Evolutionary conservation across 2,888 invertebrate genomes (phyloP).

Genomic region (Caenorhabditis macrosperma): DNA sequence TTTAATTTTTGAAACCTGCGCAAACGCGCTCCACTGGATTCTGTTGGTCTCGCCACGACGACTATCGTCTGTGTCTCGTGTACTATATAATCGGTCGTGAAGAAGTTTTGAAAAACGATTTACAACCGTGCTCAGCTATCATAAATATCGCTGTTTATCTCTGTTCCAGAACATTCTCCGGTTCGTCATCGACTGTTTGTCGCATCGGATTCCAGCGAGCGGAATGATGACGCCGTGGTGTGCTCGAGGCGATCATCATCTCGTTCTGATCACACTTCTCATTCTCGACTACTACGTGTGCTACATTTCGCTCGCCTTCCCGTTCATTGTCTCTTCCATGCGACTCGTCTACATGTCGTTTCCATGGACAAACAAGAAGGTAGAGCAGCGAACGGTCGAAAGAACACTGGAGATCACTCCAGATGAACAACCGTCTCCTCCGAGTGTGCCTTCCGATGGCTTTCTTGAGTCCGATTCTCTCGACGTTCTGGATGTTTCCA

Average conservation of each 20-base stretch:
- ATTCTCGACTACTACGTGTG: slow-evolving; percentile 11
- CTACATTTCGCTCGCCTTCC: slow-evolving; percentile 30
- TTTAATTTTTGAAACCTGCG: too few species aligned
- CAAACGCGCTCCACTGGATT: too few species aligned
- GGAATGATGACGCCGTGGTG: slow-evolving; percentile 34
- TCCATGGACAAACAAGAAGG: slow-evolving; percentile 30
- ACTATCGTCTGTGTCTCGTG: too few species aligned
- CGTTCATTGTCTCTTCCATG: slow-evolving; percentile 28
- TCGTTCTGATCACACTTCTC: background rate
- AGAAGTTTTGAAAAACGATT: too few species aligned
- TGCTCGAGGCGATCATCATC: slow-evolving; percentile 13
- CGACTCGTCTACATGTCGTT: slow-evolving; percentile 13
- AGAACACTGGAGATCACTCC: too few species aligned
- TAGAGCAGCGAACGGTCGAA: background rate
- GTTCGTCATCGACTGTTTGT: slow-evolving; percentile 18
- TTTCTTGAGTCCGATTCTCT: slow-evolving; percentile 17
- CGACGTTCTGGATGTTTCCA: slow-evolving; percentile 38
- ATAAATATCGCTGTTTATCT: too few species aligned
- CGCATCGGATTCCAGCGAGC: slow-evolving; percentile 14
- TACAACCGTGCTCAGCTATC: too few species aligned
- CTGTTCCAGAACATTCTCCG: background rate
- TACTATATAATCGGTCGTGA: too few species aligned
- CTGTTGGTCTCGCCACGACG: too few species aligned
- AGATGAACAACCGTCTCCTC: slow-evolving; percentile 28
- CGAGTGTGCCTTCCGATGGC: slow-evolving; percentile 12